A percentile compares a stretch with the other conserved stretches of the same genome.
Evolutionary conservation across 1,140 invertebrate species (phyloP).

Genomic region (Cotesia glomerata): DNA sequence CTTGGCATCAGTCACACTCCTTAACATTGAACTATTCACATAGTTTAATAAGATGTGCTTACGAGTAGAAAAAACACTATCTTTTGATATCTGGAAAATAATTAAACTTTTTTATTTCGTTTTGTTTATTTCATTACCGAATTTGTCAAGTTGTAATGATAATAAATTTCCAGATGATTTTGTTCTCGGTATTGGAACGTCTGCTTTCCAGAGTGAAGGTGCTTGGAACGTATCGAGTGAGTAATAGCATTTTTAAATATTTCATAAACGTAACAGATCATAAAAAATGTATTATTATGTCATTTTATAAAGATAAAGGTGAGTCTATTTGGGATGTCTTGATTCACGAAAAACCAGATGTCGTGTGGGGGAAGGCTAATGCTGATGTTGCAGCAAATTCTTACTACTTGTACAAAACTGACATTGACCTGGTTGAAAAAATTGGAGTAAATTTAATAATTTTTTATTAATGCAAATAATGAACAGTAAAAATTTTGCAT

Average conservation of each 20-base stretch:
- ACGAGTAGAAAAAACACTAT: no score
- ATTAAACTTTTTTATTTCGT: no score
- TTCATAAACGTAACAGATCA: no score
- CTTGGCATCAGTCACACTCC: no score
- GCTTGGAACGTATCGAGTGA: constrained; percentile 65
- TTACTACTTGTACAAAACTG: constrained; percentile 72
- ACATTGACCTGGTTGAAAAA: constrained; percentile 68
- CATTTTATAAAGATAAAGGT: constrained; percentile 35
- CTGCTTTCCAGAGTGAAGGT: constrained; percentile 68
- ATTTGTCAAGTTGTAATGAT: not conserved
- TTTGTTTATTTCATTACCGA: no score
- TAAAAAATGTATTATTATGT: constrained; percentile 29
- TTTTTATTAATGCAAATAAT: no score
- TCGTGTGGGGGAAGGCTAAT: constrained; percentile 61
- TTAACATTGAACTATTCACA: no score
- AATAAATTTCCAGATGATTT: constrained; percentile 63
- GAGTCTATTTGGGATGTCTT: constrained; percentile 62
- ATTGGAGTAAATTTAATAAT: constrained; percentile 58
- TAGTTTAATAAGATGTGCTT: no score
- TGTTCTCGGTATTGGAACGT: constrained; percentile 63
- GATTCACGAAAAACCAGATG: constrained; percentile 61
- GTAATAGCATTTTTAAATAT: no score
- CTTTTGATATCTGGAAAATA: no score
- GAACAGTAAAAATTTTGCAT: no score
- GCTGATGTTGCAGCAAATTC: constrained; percentile 75